A percentile compares a stretch with the other conserved stretches of the same genome.
These are phyloP conservation scores for Oeneis ivallda DNA, from an alignment of 2,888 invertebrate genomes.

Conservation along the genomic window DNA sequence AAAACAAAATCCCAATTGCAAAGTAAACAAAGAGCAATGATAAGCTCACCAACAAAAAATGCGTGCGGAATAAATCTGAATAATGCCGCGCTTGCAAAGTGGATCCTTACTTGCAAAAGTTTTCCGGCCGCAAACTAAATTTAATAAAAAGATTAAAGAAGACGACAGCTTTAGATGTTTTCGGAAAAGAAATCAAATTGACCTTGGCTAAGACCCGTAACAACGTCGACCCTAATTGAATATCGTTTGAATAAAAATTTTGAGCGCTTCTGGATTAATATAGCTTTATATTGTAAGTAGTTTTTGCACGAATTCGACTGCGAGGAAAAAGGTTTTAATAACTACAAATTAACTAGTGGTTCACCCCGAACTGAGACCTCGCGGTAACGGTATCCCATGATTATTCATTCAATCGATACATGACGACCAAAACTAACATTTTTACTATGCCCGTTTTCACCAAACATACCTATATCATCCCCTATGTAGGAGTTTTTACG, in stretches of 20 bases:
- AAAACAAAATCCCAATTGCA: constrained; percentile 6
- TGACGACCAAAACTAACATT: too few species aligned
- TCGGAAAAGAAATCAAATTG: constrained; percentile 40
- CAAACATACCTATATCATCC: too few species aligned
- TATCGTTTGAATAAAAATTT: constrained; percentile 36
- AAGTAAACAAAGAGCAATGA: constrained; percentile 15
- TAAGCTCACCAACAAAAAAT: constrained; percentile 11
- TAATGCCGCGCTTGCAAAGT: constrained; percentile 32
- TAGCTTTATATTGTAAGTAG: not conserved
- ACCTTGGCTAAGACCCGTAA: constrained; percentile 38
- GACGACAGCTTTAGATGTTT: constrained; percentile 40
- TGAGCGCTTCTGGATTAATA: constrained; percentile 9
- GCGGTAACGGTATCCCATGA: too few species aligned
- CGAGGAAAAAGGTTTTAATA: too few species aligned
- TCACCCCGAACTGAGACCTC: too few species aligned
- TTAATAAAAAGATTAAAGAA: constrained; percentile 44
- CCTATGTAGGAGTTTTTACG: too few species aligned
- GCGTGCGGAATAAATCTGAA: constrained; percentile 28
- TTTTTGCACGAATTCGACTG: too few species aligned
- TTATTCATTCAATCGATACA: too few species aligned
- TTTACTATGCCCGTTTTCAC: too few species aligned
- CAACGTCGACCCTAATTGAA: constrained; percentile 42
- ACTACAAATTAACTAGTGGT: too few species aligned
- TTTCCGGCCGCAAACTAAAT: constrained; percentile 36
- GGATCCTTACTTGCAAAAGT: constrained; percentile 32